Percentiles rank a stretch among this genome's conserved stretches.
These are phyloP conservation scores for Thripadectes ignobilis DNA, from an alignment of 2,797 vertebrate genomes.

Conservation along the genomic window DNA sequence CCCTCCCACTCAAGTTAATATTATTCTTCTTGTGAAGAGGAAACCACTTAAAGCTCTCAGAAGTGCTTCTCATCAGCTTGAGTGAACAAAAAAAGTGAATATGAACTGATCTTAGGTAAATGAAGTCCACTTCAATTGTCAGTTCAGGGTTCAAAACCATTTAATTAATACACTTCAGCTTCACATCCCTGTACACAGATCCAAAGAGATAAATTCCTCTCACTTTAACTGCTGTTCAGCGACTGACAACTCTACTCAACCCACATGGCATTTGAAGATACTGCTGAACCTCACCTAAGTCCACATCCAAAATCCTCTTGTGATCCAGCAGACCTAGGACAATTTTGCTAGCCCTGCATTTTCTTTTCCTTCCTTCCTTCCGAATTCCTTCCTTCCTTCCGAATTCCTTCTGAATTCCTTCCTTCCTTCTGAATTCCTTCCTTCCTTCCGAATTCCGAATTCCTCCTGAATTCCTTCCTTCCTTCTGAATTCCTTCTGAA, in stretches of 20 bases:
- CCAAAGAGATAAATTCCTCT: background rate
- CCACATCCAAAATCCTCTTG: background rate
- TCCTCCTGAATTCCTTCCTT: no score
- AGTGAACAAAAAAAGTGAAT: background rate
- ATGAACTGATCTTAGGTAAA: constrained; percentile 10
- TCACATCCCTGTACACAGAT: background rate
- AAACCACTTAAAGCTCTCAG: background rate
- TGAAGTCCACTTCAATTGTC: background rate
- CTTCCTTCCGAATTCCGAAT: no score
- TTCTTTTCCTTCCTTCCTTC: no score
- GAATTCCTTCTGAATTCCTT: no score
- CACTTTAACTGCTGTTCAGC: background rate
- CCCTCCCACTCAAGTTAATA: background rate
- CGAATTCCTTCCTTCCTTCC: no score
- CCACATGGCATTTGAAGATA: background rate
- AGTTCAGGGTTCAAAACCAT: background rate
- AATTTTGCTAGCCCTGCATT: background rate
- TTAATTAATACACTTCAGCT: background rate
- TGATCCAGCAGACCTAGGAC: background rate
- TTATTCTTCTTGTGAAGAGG: background rate
- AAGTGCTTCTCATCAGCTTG: background rate
- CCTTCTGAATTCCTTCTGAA: no score
- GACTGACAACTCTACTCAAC: background rate
- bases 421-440: no score
- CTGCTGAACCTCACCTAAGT: background rate